Evolutionary conservation across 2,113 vertebrate genomes (phyloP), one percentile per base, ranked within the genome.

Genomic region (Ictalurus punctatus): DNA sequence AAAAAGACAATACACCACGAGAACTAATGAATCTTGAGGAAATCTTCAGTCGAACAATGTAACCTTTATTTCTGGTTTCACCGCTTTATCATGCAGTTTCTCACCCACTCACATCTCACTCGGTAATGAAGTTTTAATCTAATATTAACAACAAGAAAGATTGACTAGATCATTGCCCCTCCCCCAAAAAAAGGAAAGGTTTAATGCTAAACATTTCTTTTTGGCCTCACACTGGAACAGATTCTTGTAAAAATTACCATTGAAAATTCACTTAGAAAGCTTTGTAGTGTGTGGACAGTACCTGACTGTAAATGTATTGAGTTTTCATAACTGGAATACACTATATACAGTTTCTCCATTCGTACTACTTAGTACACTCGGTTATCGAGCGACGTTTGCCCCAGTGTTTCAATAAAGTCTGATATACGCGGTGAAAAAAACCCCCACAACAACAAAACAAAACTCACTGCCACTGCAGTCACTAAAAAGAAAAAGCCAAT

Each of bases 291-390:
- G 56, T 58, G 34, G 59, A 86, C 52, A 84, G 88, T 90, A 92
- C 91, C 90, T 89, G 85, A 90, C 54, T 90, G 82, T 87, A 86
- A 89, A 93, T 54, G 78, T 87, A 87, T 74, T 83, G 59, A 27
- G n/a, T 76, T 80, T 71, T 34, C 44, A 88, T 65, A 48, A 34
- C 48, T 25, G 61, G 21, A 52, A 76, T 82, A 91, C 89, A 89
- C 59, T 85, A 59, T 74, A 44, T 63, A 44, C 71, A 67, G 76
- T 85, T 88, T 23, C 61, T 58, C 17, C 16, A 67, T 27, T 79
- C 48, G 8, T 59, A 83, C 63, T 85, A 89, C 16, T 40, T 27
- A 52, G 9, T 52, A 21, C 37, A 83, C 37, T 74, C 67, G 2
- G 83, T 52, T 71, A 59, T 81, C 56, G 61, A 83, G 37, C 2